Evolutionary conservation across 2,797 vertebrate species (phyloP).

Genomic region (Paramormyrops hopkinsi): DNA sequence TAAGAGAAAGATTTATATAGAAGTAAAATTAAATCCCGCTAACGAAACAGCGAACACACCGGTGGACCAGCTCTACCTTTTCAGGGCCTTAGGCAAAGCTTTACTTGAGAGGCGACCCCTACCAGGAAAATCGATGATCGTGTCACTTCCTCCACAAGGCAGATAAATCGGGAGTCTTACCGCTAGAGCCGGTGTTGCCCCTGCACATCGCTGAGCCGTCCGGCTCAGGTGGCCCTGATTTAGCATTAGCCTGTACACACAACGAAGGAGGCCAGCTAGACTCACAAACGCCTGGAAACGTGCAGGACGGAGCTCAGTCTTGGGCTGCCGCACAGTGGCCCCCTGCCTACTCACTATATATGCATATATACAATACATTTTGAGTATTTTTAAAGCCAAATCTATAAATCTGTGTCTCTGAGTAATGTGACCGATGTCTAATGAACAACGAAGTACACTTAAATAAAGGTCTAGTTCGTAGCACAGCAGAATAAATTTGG

Average conservation of each 20-base stretch:
- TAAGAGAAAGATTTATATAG: background rate
- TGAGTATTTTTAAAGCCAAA: constrained; percentile 30
- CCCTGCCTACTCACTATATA: background rate
- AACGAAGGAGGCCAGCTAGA: background rate
- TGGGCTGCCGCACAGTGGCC: background rate
- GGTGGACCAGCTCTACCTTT: background rate
- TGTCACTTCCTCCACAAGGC: background rate
- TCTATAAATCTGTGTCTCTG: constrained; percentile 20
- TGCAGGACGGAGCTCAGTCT: background rate
- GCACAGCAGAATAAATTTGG: background rate
- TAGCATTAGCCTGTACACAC: background rate
- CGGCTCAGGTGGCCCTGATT: background rate
- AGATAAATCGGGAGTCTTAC: background rate
- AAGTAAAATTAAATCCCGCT: background rate
- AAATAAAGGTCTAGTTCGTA: background rate
- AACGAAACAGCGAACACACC: background rate
- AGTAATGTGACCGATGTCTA: background rate
- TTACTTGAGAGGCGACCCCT: background rate
- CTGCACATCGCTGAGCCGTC: background rate
- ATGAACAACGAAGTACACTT: background rate
- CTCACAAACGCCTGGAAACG: background rate
- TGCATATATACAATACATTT: background rate
- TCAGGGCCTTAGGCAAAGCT: background rate
- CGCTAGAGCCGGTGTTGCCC: background rate
- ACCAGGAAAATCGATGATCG: background rate